Conservation (phyloP, 2,888 invertebrate genomes). For the Argyresthia goedartella region DNA sequence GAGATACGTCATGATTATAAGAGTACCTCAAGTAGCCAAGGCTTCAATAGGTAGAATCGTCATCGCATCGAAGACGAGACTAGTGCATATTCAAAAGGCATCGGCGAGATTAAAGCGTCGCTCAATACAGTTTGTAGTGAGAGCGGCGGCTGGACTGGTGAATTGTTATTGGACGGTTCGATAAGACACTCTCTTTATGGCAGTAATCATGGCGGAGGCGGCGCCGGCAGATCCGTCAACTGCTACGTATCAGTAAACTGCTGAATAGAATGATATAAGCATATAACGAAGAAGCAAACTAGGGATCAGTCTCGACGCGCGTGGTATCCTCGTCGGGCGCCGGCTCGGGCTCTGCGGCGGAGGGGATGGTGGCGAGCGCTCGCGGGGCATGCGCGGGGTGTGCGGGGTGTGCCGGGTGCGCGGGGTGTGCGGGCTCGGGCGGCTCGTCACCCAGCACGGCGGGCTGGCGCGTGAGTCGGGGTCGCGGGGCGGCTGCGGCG, state of each 20-base stretch:
- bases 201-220: constrained; percentile 4
- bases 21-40: too few species aligned
- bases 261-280: too few species aligned
- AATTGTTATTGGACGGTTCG: constrained; percentile 36
- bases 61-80: too few species aligned
- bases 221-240: constrained; percentile 31
- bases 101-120: not conserved
- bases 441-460: constrained; percentile 85
- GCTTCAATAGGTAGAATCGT: too few species aligned
- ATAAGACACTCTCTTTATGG: constrained; percentile 29
- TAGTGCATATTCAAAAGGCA: too few species aligned
- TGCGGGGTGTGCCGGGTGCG: too few species aligned
- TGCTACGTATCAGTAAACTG: too few species aligned
- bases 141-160: constrained; percentile 15
- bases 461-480: constrained; percentile 83
- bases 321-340: constrained; percentile 25
- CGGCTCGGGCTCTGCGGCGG: constrained; percentile 64
- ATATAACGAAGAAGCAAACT: too few species aligned
- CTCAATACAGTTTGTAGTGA: constrained; percentile 1
- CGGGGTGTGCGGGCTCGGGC: too few species aligned
- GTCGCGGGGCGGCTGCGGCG: constrained; percentile 64
- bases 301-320: too few species aligned
- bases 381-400: constrained; percentile 69
- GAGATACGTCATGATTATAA: too few species aligned
- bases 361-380: constrained; percentile 79